These are phyloP conservation scores for Enteromius trimaculatus DNA, from an alignment of 2,797 vertebrate species.

Conservation along the genomic window DNA sequence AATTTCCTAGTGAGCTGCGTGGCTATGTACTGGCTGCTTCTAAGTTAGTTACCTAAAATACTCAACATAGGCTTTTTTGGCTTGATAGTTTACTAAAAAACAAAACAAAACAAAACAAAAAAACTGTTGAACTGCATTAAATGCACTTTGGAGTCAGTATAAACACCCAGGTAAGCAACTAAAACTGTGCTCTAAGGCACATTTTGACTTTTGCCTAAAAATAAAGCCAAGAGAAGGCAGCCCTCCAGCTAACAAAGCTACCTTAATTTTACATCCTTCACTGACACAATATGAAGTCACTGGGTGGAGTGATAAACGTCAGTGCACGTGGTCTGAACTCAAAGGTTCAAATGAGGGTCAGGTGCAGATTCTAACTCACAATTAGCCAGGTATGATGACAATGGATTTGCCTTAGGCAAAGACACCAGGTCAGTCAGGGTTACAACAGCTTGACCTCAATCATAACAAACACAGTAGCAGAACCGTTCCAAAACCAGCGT, in stretches of 20 bases:
- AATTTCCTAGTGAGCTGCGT: not conserved
- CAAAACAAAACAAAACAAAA: too few species aligned
- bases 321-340: not conserved
- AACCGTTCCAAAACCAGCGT: not conserved
- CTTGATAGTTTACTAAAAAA: not conserved
- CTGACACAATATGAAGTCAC: conserved; percentile 1
- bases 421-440: not conserved
- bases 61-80: not conserved
- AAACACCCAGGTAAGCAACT: not conserved
- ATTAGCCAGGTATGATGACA: conserved; percentile 15
- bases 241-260: not conserved
- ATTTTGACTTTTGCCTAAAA: conserved; percentile 1
- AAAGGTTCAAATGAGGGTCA: conserved; percentile 25
- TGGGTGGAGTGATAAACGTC: conserved; percentile 13
- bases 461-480: not conserved
- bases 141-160: not conserved
- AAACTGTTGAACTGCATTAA: too few species aligned
- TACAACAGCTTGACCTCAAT: conserved; percentile 9
- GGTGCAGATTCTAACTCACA: not conserved
- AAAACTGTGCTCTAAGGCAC: not conserved
- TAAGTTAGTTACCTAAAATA: not conserved
- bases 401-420: not conserved
- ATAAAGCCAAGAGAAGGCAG: not conserved
- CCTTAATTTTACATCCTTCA: conserved; percentile 2
- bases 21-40: not conserved